Base-by-base conservation (phyloP, 1,140 invertebrate genomes). In the Aleiodes sp. region DNA sequence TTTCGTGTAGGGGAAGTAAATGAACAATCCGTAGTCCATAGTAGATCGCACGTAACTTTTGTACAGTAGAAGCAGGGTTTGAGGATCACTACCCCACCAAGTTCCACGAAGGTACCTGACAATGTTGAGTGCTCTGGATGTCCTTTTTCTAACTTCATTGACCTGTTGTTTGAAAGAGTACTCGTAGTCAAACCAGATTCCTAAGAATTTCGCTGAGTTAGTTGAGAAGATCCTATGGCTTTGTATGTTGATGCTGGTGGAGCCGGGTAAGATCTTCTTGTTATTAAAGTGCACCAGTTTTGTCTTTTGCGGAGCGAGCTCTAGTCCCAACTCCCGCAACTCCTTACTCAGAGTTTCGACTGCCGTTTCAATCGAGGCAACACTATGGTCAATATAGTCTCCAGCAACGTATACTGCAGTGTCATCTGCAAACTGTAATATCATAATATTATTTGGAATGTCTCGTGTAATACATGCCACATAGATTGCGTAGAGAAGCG, bases 61-160 rank as follows among this genome's bases (percentile, higher is more conserved):
- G 28, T 72, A 75, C 4, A 77, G 14, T 19, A 37, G 59, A 56
- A 62, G 33, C 46, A 72, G 4, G 2, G 56, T 57, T n/a, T 29
- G 8, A 0, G 72, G 73, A 41, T 71, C 35, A 10, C 71, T 71
- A 12, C 73, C 75, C 73, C 73, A 76, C 73, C 72, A 76, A 0
- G 70, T 72, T 19, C 69, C 52, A 26, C 72, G 57, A 19, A 76
- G 33, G 35, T 68, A 73, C 28, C 63, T 75, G 0, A 77, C n/a
- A 19, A 75, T 73, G 39, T 41, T 70, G 4, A 73, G 41, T 0
- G 64, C 41, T 9, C 56, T 41, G 16, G 70, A 60, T 56, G 71
- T 60, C 19, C 70, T 72, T 8, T 9, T 24, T 2, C 35, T 33
- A 1, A 61, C 19, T 31, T 71, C 41, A 6, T 66, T 68, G 0